A percentile compares a stretch with the other conserved stretches of the same genome.
Evolutionary conservation across 2,797 vertebrate species (phyloP).

Genomic region (Urophycis tenuis): DNA sequence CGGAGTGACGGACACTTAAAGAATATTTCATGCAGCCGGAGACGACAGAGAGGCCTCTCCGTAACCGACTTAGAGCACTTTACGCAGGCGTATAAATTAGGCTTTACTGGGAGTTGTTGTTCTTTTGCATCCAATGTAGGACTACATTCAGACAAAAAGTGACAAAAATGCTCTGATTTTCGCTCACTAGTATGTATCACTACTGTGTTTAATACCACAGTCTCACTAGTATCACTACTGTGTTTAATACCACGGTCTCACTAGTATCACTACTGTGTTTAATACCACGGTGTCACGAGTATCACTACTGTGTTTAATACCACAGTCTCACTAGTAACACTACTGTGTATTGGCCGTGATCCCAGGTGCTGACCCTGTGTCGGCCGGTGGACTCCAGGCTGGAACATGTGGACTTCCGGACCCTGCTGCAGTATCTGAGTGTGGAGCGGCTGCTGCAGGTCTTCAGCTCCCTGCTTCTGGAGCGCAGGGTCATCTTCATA

Average conservation of each 20-base stretch:
- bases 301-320: no score
- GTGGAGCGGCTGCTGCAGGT: conserved; percentile 79
- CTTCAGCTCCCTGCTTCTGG: conserved; percentile 90
- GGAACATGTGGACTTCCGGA: conserved; percentile 93
- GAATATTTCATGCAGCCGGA: no score
- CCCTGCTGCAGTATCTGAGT: conserved; percentile 85
- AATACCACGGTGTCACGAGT: no score
- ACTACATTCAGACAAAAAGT: conserved; percentile 19
- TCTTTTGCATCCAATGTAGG: conserved; percentile 33
- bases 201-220: no score
- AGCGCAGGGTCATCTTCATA: conserved; percentile 93
- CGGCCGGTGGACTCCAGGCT: conserved; percentile 89
- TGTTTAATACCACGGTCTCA: no score
- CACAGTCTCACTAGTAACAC: no score
- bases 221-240: no score
- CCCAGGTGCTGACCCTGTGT: conserved; percentile 86
- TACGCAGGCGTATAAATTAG: no score
- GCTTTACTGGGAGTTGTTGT: conserved; percentile 9
- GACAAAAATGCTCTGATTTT: background rate
- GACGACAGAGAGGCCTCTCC: no score
- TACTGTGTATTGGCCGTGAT: background rate
- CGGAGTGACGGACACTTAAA: no score
- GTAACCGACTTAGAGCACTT: no score
- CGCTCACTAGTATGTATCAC: background rate
- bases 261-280: no score